Evolutionary conservation across 2,888 invertebrate species (phyloP).

Genomic region (Exephanes ischioxanthus): DNA sequence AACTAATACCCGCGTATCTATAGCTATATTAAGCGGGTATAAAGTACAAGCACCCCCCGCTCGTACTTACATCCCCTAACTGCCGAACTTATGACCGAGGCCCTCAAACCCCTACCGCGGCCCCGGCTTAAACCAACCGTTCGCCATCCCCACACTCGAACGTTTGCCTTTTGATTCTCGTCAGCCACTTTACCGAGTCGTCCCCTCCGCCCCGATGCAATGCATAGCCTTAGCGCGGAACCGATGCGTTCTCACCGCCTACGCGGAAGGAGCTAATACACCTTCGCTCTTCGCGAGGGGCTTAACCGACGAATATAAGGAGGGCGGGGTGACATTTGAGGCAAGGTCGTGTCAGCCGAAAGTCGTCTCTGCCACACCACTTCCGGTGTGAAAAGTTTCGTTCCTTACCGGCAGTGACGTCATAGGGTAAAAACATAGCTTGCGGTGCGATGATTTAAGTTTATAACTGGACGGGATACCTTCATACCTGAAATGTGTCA

Average conservation of each 20-base stretch:
- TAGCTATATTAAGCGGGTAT: constrained; percentile 40
- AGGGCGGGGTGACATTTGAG: too few species aligned
- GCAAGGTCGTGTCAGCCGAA: too few species aligned
- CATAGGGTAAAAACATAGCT: too few species aligned
- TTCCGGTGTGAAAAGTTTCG: too few species aligned
- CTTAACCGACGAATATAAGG: not conserved
- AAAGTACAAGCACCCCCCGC: constrained; percentile 65
- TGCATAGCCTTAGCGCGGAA: constrained; percentile 31
- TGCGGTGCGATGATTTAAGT: too few species aligned
- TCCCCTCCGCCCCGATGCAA: constrained; percentile 21
- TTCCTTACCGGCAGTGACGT: too few species aligned
- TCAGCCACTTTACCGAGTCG: constrained; percentile 56
- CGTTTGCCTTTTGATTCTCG: constrained; percentile 68
- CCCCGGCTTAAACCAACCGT: constrained; percentile 31
- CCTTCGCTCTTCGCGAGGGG: constrained; percentile 10
- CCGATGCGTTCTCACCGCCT: constrained; percentile 35
- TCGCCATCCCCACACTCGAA: constrained; percentile 56
- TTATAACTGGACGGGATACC: too few species aligned
- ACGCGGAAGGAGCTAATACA: constrained; percentile 52
- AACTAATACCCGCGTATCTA: constrained; percentile 13
- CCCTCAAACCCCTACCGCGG: constrained; percentile 55
- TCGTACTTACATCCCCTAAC: constrained; percentile 80
- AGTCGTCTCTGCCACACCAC: too few species aligned
- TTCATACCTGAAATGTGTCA: too few species aligned
- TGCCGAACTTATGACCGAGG: constrained; percentile 78